Base-by-base conservation (phyloP, 2,797 vertebrate genomes). In the Spondyliosoma cantharus region DNA sequence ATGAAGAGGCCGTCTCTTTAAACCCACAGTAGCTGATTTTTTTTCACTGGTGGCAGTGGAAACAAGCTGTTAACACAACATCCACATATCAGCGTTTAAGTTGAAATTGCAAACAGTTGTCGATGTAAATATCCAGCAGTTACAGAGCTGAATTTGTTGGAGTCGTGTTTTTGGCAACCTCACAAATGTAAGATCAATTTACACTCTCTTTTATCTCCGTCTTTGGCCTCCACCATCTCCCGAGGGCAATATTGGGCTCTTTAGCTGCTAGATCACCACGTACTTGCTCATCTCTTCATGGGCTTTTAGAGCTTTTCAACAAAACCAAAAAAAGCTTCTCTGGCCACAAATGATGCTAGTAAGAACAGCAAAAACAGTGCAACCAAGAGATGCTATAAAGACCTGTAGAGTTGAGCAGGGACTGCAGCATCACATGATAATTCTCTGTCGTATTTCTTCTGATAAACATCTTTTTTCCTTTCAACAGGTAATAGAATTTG, bases 401-500 rank as follows among this genome's bases (percentile, higher is more conserved):
- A 32, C 14, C 29, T 3, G 17, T 20, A 13, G 32, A 42, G 9
- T 1, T 42, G 32, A 49, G 25, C 24, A 15, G 13, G 8, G 3
- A 9, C 46, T 9, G 24, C n/a, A 42, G 16, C 56, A 8, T 45
- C 3, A 25, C 7, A 16, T 17, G 8, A 43, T 50, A 17, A 46
- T 12, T 29, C 15, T 48, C 50, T 24, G 1, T 48, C 7, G 9
- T 5, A 66, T 16, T 14, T 42, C 15, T 42, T 15, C 9, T 24
- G 22, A 27, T 52, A 76, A 7, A 61, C 54, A 2, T 17, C 3
- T 65, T 32, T 58, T 61, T 49, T 45, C 91, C 48, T 19, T 90
- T 86, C 86, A 68, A 94, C 94, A 99, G 98, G 97, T 99, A 87
- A 99, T 99, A 94, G 98, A 99, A 74, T 99, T 99, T 95, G 98